Evolutionary conservation across 2,113 vertebrate genomes (phyloP).

Genomic region (Cryptoleucopteryx plumbea): DNA sequence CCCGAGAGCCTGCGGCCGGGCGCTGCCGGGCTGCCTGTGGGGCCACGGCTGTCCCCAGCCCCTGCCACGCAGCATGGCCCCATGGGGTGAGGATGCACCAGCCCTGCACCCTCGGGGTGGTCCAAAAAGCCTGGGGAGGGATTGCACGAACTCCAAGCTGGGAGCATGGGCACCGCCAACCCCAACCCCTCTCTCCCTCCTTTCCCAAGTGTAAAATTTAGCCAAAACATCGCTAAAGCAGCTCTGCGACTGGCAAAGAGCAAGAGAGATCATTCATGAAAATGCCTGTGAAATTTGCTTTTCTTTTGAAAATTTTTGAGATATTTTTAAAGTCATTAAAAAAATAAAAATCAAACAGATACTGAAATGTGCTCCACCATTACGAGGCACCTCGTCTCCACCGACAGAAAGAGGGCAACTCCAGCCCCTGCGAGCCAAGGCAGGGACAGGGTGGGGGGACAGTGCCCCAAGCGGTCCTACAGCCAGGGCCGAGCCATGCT

Average conservation of each 20-base stretch:
- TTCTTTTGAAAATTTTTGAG: not conserved
- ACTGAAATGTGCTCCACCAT: rapidly evolving
- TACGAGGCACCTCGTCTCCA: not conserved
- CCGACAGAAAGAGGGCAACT: rapidly evolving
- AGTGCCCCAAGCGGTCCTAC: not conserved
- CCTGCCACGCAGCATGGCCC: rapidly evolving
- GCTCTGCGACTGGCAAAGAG: not conserved
- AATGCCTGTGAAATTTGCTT: not conserved
- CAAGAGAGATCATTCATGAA: not conserved
- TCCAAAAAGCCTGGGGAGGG: not conserved
- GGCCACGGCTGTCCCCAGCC: rapidly evolving
- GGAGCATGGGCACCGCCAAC: not conserved
- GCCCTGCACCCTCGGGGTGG: not conserved
- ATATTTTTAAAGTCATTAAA: not conserved
- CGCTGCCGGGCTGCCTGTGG: not conserved
- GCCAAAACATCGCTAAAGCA: not conserved
- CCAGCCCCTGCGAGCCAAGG: not conserved
- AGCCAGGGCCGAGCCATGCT: rapidly evolving
- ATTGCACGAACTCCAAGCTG: rapidly evolving
- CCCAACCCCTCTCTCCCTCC: not conserved
- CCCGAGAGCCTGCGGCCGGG: not conserved
- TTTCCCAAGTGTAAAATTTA: not conserved
- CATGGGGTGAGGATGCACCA: too few species aligned
- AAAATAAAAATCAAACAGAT: not conserved
- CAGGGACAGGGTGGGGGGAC: too few species aligned